Base-by-base conservation (phyloP, 2,888 invertebrate species). In the Philereme vetulata region DNA sequence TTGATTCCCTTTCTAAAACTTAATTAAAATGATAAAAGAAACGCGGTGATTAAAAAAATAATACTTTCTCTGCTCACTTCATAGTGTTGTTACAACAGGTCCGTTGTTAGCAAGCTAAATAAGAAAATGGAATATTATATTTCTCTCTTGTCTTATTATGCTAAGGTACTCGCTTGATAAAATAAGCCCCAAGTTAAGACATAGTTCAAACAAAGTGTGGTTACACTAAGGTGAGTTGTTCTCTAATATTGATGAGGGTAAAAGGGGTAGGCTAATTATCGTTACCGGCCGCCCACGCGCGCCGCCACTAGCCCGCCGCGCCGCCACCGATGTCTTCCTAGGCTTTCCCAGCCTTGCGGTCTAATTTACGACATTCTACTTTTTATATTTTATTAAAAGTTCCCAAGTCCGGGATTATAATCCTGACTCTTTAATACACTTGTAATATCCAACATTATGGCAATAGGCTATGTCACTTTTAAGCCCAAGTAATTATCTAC, bases 341-440 rank as follows among this genome's bases (percentile, higher is more conserved):
- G 61, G 62, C 65, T 68, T 72, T 70, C 58, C 66, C 57, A 73
- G 75, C 68, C 67, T 70, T 74, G 72, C 72, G 74, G 71, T 67
- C 71, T 73, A 78, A 76, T 78, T 79, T 78, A 76, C 70, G 75
- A 75, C 74, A 72, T 68, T 72, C 70, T 72, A 71, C 71, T 72
- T 76, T 72, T 78, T 80, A 75, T 76, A 75, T 80, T 84, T 81
- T 73, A 81, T 81, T 81, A 80, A 76, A 82, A 84, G 72, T 84
- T 82, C 64, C 43, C 71, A 71, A 77, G 75, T 62, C 77, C 53
- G n/a, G 70, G 76, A 77, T 81, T 77, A 79, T 71, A 70, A 77
- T 76, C 47, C 75, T 68, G 72, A 67, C 65, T 73, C 68, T 70
- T 65, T 74, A 73, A 75, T 74, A 73, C 68, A 56, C 54, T 76